Evolutionary conservation across 2,888 invertebrate genomes (phyloP), one percentile per base, ranked within the genome.

Genomic region (Limenitis camilla): DNA sequence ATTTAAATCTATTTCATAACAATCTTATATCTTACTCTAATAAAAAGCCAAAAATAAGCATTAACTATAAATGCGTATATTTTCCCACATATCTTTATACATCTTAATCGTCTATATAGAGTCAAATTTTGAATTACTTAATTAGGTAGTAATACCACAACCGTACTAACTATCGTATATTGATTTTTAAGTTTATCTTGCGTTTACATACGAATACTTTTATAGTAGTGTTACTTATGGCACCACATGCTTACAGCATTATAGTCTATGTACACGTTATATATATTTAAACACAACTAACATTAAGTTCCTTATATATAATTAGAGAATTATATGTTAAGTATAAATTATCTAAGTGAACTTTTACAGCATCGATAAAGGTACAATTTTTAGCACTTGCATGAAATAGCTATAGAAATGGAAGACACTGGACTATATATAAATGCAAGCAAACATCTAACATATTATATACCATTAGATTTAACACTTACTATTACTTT

Each of bases 1-100:
- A 52, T 56, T n/a, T 54, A 56, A 55, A 62, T 49, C 60, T 63
- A 63, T 55, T 49, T 58, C 69, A 72, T 76, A 73, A 68, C 65
- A 74, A 74, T 71, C 69, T 69, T 72, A 72, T 67, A 60, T 74
- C 74, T 76, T 75, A 76, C 47, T 68, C 76, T 81, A 82, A 71
- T 69, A 78, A 76, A 75, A 81, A 81, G 85, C 84, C 80, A 82
- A 74, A 76, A 60, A 74, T 65, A 80, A 79, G 81, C 81, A 76
- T 78, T 78, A 74, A 72, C 74, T 80, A 81, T 72, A 80, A 87
- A 86, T 79, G 87, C 87, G 87, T 82, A 87, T 87, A 77, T 78
- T 86, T 87, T 86, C 86, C 86, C 86, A 85, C 84, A 82, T 75
- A 81, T 71, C 74, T 82, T 81, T 78, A 82, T 81, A 84, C 74